phyloP scores from a whole-genome alignment of 2,888 invertebrate species.

The Drosophila anceps region DNA sequence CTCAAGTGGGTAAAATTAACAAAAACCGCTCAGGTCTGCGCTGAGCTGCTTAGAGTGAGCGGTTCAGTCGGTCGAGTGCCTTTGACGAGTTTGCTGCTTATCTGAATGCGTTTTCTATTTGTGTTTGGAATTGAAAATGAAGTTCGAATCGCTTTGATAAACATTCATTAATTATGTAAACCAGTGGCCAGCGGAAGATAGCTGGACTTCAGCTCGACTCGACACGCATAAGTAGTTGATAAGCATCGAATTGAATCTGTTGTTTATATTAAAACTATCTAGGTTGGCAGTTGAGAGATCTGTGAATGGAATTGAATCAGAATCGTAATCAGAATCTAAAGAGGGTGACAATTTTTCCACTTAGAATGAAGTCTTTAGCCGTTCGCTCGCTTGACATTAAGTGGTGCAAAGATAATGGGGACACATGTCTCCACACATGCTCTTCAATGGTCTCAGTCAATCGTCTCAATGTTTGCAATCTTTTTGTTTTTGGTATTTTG shows the following conservation, averaged over 20 bases:
- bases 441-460: conserved; percentile 7
- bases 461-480: conserved; percentile 9
- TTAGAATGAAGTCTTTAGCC: conserved; percentile 38
- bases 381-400: conserved; percentile 18
- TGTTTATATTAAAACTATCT: conserved; percentile 23
- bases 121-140: conserved; percentile 51
- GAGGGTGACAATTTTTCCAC: conserved; percentile 61
- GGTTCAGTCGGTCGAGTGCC: conserved; percentile 22
- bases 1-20: conserved; percentile 26
- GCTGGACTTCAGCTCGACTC: conserved; percentile 3
- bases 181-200: conserved; percentile 40
- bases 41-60: conserved; percentile 24
- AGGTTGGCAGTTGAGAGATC: not conserved
- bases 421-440: conserved; percentile 11
- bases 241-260: conserved; percentile 1
- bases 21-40: conserved; percentile 8
- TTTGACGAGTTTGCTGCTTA: conserved; percentile 24
- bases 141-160: conserved; percentile 66
- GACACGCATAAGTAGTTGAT: conserved; percentile 15
- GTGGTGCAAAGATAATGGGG: conserved; percentile 41
- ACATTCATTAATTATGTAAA: conserved; percentile 80
- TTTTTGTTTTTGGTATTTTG: conserved; percentile 44
- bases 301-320: not conserved
- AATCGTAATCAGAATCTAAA: not conserved
- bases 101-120: conserved; percentile 38